A percentile compares a stretch with the other conserved stretches of the same genome.
Conservation (phyloP, 2,797 vertebrate species). For the Sciurus vulgaris region DNA sequence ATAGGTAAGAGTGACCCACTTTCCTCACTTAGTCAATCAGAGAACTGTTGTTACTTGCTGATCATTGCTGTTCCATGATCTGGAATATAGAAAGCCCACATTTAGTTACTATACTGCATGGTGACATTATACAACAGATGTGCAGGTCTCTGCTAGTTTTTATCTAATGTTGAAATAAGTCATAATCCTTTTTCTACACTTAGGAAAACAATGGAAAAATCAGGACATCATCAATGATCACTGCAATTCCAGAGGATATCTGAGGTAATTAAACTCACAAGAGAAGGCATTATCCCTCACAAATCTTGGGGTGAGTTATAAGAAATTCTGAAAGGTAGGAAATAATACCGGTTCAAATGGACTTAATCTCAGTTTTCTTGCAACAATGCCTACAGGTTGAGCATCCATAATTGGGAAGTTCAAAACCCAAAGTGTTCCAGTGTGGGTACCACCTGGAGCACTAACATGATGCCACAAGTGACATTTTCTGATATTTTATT, state of each 20-base stretch:
- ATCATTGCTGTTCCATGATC: neutral
- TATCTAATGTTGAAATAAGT: neutral
- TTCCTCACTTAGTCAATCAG: neutral
- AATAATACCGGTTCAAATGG: neutral
- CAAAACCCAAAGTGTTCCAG: neutral
- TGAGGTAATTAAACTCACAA: neutral
- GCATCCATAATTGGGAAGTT: neutral
- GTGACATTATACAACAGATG: neutral
- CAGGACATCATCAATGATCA: neutral
- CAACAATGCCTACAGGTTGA: neutral
- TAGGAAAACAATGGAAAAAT: neutral
- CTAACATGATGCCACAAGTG: neutral
- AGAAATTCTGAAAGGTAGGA: neutral
- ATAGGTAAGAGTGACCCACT: neutral
- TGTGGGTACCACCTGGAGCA: neutral
- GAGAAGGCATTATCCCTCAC: neutral
- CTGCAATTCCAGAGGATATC: neutral
- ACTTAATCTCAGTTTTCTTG: neutral
- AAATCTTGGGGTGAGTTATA: neutral
- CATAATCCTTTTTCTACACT: neutral
- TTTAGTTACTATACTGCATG: neutral
- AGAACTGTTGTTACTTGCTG: neutral
- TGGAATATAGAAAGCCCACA: neutral
- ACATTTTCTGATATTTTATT: neutral
- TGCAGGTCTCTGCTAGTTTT: neutral